Conservation (phyloP, 1,140 invertebrate genomes). For the Archivesica marissinica region DNA sequence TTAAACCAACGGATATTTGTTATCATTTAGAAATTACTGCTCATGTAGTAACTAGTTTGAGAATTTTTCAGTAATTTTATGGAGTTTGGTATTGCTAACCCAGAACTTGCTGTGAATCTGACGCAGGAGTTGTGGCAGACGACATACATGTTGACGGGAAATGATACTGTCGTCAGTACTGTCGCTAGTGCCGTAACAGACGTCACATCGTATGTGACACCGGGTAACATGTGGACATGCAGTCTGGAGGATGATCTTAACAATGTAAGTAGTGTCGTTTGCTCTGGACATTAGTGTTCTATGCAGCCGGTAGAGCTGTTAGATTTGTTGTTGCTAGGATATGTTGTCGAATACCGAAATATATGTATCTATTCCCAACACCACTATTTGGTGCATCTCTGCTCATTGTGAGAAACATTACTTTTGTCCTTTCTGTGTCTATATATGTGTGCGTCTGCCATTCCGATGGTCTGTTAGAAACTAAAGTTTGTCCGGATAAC, state of each 20-base stretch:
- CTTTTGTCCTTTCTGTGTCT: too few relatives aligned
- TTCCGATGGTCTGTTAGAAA: too few relatives aligned
- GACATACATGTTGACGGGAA: constrained; percentile 47
- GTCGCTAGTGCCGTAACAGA: not conserved
- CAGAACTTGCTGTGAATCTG: constrained; percentile 6
- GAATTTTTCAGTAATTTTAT: constrained; percentile 66
- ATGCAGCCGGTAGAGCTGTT: too few relatives aligned
- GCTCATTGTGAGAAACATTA: too few relatives aligned
- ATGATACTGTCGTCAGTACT: constrained; percentile 8
- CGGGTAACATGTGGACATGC: constrained; percentile 65
- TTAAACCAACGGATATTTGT: too few relatives aligned
- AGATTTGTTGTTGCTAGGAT: too few relatives aligned
- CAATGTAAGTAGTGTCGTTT: constrained; percentile 65
- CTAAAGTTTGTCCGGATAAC: too few relatives aligned
- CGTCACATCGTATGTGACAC: not conserved
- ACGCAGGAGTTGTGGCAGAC: constrained; percentile 49
- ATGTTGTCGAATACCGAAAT: too few relatives aligned
- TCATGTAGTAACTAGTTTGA: not conserved
- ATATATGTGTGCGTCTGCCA: not conserved
- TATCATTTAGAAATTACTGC: not conserved
- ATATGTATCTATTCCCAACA: too few relatives aligned
- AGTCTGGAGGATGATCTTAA: constrained; percentile 73
- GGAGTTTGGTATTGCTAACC: constrained; percentile 29
- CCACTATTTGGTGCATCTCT: too few relatives aligned
- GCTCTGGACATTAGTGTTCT: too few relatives aligned